Conservation (phyloP, 2,888 invertebrate genomes). For the Pheosia gnoma region DNA sequence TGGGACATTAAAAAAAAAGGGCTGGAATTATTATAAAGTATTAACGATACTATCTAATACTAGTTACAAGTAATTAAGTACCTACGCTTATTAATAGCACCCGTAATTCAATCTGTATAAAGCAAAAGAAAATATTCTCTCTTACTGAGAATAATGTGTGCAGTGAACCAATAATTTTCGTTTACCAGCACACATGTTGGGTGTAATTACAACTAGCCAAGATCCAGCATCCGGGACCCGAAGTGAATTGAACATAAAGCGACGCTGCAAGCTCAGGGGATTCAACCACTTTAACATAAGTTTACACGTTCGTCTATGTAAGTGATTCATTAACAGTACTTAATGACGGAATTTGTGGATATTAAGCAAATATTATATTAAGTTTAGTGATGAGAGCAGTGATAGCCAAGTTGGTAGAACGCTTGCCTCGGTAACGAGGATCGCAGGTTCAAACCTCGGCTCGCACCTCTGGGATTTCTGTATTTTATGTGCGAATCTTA, state of each 20-base stretch:
- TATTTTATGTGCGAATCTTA: too few species aligned
- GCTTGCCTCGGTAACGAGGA: too few species aligned
- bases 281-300: constrained; percentile 5
- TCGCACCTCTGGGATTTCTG: too few species aligned
- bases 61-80: too few species aligned
- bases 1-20: too few species aligned
- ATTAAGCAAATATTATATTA: background rate
- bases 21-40: too few species aligned
- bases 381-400: too few species aligned
- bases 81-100: too few species aligned
- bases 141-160: background rate
- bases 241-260: background rate
- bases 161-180: background rate
- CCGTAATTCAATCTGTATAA: too few species aligned
- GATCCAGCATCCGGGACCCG: background rate
- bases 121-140: background rate
- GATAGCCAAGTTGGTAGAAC: too few species aligned
- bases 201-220: constrained; percentile 1
- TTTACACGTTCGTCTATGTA: constrained; percentile 17
- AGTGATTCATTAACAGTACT: constrained; percentile 10
- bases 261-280: background rate
- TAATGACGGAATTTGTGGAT: background rate
- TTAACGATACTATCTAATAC: too few species aligned
- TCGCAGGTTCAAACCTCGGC: too few species aligned
- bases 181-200: background rate